Conservation (phyloP, 2,888 invertebrate species). For the Oxyteleia sp. region DNA sequence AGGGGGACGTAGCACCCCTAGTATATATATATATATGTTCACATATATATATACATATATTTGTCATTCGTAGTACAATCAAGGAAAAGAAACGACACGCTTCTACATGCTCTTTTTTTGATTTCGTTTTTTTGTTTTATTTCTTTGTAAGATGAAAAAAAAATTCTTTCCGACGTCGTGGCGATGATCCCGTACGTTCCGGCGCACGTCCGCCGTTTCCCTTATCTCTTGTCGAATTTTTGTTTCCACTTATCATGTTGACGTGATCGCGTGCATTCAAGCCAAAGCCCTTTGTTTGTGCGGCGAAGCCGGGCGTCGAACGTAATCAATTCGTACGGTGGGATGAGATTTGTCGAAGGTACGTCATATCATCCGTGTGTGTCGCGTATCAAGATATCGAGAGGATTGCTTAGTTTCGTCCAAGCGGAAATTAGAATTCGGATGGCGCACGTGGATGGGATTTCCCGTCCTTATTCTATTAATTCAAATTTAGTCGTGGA, state of each 20-base stretch:
- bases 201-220: slow-evolving; percentile 23
- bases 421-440: too few relatives aligned
- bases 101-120: slow-evolving; percentile 67
- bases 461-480: background rate
- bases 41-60: slow-evolving; percentile 65
- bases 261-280: background rate
- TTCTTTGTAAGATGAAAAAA: too few relatives aligned
- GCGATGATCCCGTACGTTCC: background rate
- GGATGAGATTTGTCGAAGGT: slow-evolving; percentile 42
- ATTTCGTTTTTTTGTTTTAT: background rate
- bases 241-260: slow-evolving; percentile 11
- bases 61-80: slow-evolving; percentile 71
- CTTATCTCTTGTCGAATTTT: background rate
- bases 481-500: slow-evolving; percentile 4
- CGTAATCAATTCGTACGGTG: too few relatives aligned
- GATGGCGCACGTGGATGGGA: background rate
- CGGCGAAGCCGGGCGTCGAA: too few relatives aligned
- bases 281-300: slow-evolving; percentile 40
- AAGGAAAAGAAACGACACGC: slow-evolving; percentile 75
- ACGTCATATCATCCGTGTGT: slow-evolving; percentile 60
- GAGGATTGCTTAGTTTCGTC: too few relatives aligned
- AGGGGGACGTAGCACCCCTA: too few relatives aligned
- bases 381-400: too few relatives aligned
- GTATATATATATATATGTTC: slow-evolving; percentile 53
- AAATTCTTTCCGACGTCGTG: too few relatives aligned